These are phyloP conservation scores for Caenorhabditis angaria DNA, from an alignment of 2,888 invertebrate species.

Conservation along the genomic window DNA sequence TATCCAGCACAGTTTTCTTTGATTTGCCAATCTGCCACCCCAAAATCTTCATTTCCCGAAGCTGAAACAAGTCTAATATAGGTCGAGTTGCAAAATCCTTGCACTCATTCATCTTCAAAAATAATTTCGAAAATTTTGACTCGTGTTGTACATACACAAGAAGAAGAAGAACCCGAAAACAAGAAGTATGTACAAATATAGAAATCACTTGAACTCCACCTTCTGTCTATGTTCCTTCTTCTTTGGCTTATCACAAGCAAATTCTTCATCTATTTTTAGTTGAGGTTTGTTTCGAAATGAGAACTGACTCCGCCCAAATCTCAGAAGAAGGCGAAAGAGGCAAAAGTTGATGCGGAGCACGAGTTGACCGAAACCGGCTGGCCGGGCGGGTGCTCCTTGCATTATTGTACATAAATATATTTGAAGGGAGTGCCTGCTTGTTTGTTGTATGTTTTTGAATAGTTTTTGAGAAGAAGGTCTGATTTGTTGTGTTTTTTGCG, in stretches of 20 bases:
- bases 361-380: slow-evolving; percentile 1
- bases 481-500: not conserved
- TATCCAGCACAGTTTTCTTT: no score
- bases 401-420: no score
- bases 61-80: no score
- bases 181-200: not conserved
- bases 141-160: not conserved
- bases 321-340: not conserved
- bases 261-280: not conserved
- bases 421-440: not conserved
- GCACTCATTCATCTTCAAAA: no score
- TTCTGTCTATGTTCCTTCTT: not conserved
- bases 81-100: no score
- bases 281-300: not conserved
- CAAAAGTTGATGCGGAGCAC: not conserved
- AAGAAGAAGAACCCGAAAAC: not conserved
- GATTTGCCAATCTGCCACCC: no score
- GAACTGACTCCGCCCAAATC: not conserved
- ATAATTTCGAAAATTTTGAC: not conserved
- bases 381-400: not conserved
- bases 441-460: not conserved
- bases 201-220: not conserved
- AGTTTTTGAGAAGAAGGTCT: not conserved
- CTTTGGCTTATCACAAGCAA: not conserved
- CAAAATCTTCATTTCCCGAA: no score